Base-by-base conservation (phyloP, 2,888 invertebrate genomes). In the Pseudococcus viburni region DNA sequence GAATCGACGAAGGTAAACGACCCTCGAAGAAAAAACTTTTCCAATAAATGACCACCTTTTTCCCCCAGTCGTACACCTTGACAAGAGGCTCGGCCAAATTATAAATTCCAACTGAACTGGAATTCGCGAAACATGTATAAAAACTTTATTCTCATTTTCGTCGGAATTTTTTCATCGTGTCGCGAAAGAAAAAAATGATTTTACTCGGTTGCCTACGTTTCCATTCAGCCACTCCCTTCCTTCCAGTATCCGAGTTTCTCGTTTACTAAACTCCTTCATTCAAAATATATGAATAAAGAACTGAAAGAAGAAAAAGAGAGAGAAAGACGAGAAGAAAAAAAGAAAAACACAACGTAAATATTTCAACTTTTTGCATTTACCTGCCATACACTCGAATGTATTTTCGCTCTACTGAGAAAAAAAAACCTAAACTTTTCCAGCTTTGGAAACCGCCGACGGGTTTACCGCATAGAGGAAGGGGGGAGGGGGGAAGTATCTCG, bases 291-390 rank as follows among this genome's bases (percentile, higher is more conserved):
- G 26, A 33, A 33, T 33, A 33, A 33, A 33, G 26, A 33, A 33
- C 26, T 33, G 51, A 51, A 51, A 51, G 15, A 12, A 51, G 12
- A 51, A 17, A 51, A 51, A 51, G 51, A 51, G 15, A 51, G 17
- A 17, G 51, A 51, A 5, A 15, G 51, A 33, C 26, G 26, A 33
- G 26, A 33, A 33, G 12, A 17, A 51, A 33, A 51, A 17, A 51
- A 51, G 9, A 46, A 51, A 51, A 51, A 51, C 17, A 15, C 12
- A 15, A 51, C 17, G 51, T 51, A 51, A 51, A 51, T 51, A 51
- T 51, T 51, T 51, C 51, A 51, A 51, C 51, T 51, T 51, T 51
- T 51, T 51, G 51, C 51, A 51, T 51, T 51, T 51, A 51, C 51
- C 17, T 51, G 51, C 51, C 51, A 51, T 51, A 46, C 46, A 46